A percentile compares a stretch with the other conserved stretches of the same genome.
phyloP scores from a whole-genome alignment of 37 sponge, comb jelly and placozoan species.

The Bolinopsis microptera region DNA sequence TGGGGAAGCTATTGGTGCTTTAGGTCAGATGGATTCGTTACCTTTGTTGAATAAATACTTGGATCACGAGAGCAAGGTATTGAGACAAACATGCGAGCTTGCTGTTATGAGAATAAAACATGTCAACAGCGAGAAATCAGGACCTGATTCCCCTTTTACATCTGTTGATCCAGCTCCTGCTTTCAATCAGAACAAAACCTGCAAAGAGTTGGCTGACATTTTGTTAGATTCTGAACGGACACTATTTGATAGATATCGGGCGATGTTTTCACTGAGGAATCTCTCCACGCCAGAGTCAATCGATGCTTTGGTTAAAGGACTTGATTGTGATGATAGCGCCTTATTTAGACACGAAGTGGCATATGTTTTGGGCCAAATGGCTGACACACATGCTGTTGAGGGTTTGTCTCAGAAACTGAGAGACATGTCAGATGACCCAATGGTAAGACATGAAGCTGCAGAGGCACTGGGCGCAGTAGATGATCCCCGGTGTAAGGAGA shows the following conservation, averaged over 20 bases:
- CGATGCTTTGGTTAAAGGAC: slow-evolving; percentile 71
- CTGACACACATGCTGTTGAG: slow-evolving; percentile 73
- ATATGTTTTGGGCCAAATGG: slow-evolving; percentile 96
- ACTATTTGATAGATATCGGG: slow-evolving; percentile 86
- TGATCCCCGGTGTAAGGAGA: slow-evolving; percentile 71
- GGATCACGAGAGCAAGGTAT: slow-evolving; percentile 64
- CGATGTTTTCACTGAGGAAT: slow-evolving; percentile 91
- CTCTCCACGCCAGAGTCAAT: slow-evolving; percentile 74
- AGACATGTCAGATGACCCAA: slow-evolving; percentile 78
- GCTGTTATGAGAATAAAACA: slow-evolving; percentile 49
- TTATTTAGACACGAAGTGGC: slow-evolving; percentile 95
- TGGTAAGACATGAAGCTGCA: slow-evolving; percentile 99
- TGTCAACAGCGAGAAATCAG: not conserved
- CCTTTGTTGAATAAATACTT: slow-evolving; percentile 70
- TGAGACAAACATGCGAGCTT: slow-evolving; percentile 9
- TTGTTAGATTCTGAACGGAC: slow-evolving; percentile 70
- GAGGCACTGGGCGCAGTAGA: slow-evolving; percentile 98
- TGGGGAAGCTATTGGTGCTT: slow-evolving; percentile 86
- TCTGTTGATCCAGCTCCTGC: slow-evolving; percentile 99
- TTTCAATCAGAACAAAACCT: slow-evolving; percentile 65
- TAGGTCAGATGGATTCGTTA: slow-evolving; percentile 59
- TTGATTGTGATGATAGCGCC: slow-evolving; percentile 76
- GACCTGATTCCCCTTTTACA: not conserved
- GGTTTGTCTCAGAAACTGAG: slow-evolving; percentile 72
- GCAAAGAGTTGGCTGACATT: slow-evolving; percentile 6